These are phyloP conservation scores for Tachina grossa DNA, from an alignment of 2,888 invertebrate species.

Conservation along the genomic window DNA sequence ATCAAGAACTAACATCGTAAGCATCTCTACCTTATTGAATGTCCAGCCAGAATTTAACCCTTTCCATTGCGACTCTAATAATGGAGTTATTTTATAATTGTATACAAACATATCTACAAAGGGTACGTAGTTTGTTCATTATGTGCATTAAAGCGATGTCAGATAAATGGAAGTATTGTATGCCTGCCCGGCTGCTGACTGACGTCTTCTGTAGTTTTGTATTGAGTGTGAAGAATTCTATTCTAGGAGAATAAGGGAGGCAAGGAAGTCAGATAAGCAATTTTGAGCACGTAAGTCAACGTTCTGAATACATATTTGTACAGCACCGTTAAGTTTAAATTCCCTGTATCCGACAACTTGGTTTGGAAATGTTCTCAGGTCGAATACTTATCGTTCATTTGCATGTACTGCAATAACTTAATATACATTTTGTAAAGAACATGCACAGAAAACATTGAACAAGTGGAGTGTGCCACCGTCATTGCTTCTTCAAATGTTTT, in stretches of 20 bases:
- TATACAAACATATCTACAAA: neutral
- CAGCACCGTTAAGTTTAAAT: conserved; percentile 75
- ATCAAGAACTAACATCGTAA: conserved; percentile 38
- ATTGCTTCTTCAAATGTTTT: too few relatives aligned
- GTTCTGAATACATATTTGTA: conserved; percentile 72
- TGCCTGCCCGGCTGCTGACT: conserved; percentile 68
- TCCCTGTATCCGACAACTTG: conserved; percentile 78
- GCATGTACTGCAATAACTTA: conserved; percentile 29
- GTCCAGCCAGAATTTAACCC: conserved; percentile 48
- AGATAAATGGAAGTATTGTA: conserved; percentile 73
- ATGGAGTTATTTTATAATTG: conserved; percentile 43
- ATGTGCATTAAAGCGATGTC: conserved; percentile 78
- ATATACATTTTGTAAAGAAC: conserved; percentile 36
- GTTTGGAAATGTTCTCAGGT: conserved; percentile 77
- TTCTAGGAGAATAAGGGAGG: conserved; percentile 5
- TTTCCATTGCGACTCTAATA: conserved; percentile 37
- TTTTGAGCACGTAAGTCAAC: conserved; percentile 70
- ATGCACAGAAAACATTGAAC: too few relatives aligned
- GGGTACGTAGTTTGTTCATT: too few relatives aligned
- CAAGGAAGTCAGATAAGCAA: conserved; percentile 67
- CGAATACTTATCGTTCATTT: conserved; percentile 72
- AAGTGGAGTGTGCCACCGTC: too few relatives aligned
- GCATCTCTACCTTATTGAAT: conserved; percentile 43
- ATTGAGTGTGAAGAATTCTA: conserved; percentile 36
- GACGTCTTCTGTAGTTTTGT: conserved; percentile 38